These are phyloP conservation scores for Xiphydria camelus DNA, from an alignment of 2,888 invertebrate species.

Conservation along the genomic window DNA sequence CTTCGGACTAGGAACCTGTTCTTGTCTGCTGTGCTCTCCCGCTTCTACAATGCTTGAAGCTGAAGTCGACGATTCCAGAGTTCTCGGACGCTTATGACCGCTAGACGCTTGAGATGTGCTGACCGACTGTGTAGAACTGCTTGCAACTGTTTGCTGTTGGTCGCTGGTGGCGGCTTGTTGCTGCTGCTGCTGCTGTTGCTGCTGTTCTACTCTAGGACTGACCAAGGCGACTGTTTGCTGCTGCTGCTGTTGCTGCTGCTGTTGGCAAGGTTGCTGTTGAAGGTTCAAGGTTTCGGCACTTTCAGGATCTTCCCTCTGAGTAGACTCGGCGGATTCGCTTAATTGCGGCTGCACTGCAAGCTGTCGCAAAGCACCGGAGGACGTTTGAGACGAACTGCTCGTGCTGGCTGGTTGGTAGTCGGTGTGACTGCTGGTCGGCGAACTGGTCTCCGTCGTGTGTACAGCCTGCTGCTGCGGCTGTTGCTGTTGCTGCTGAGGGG, in stretches of 20 bases:
- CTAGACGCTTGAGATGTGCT: conserved; percentile 67
- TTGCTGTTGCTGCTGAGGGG: conserved; percentile 46
- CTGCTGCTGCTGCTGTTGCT: conserved; percentile 42
- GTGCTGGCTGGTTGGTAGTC: conserved; percentile 88
- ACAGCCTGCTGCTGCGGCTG: conserved; percentile 66
- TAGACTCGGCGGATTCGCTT: conserved; percentile 60
- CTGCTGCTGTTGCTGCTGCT: conserved; percentile 34
- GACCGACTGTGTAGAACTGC: conserved; percentile 68
- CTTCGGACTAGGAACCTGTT: conserved; percentile 48
- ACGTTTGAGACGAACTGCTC: conserved; percentile 62
- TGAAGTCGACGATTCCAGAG: conserved; percentile 44
- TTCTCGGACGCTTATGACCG: conserved; percentile 65
- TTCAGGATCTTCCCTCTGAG: conserved; percentile 63
- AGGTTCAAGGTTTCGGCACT: conserved; percentile 50
- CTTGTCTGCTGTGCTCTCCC: conserved; percentile 44
- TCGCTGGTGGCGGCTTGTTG: conserved; percentile 47
- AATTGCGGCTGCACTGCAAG: conserved; percentile 68
- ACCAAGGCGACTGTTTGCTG: conserved; percentile 53
- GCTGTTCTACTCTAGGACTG: conserved; percentile 53
- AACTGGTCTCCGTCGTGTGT: conserved; percentile 62
- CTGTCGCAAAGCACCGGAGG: conserved; percentile 64
- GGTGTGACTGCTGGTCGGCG: conserved; percentile 75
- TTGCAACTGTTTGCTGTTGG: conserved; percentile 55
- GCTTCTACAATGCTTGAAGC: conserved; percentile 45
- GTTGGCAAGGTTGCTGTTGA: conserved; percentile 37